Base-by-base conservation (phyloP, 2,113 vertebrate genomes). In the Psephotus haematonotus region DNA sequence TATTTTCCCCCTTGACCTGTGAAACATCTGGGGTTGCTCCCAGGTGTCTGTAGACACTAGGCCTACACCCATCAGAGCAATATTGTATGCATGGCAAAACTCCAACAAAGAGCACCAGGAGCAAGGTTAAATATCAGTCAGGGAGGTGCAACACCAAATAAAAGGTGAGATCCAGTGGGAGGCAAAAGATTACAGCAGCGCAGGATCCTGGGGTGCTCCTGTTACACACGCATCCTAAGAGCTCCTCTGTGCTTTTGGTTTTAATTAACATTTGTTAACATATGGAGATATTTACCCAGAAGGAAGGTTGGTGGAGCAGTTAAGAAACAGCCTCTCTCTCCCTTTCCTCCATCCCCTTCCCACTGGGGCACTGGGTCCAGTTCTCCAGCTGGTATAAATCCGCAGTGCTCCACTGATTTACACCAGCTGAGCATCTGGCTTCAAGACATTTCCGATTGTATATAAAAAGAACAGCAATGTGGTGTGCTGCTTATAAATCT, bases 191-290 rank as follows among this genome's bases (percentile, higher is more conserved):
- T 92, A 92, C n/a, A 89, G 67, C 62, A 80, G 29, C 39, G 57
- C 53, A 94, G 81, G 81, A 87, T 94, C 86, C 92, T 93, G 91
- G 90, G 88, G 86, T 78, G 71, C 89, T 93, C 77, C 83, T 92
- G 67, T 94, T 95, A 94, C 86, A 94, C 78, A 59, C 1, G 5
- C 62, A 95, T 96, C 88, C 88, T 52, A 52, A 93, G 46, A 79
- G 83, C 83, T 91, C 50, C 28, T 94, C 91, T 57, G 62, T 78
- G 91, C 83, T 91, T 96, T 96, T 96, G 93, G 87, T 95, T 97
- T 91, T 95, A 93, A 97, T 96, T 94, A 97, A 75, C 93, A 93
- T 95, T 94, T 95, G 82, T 72, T 94, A 96, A 95, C 96, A 97
- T 96, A 96, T 92, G 96, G 95, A 94, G 81, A 93, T 84, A 89